A percentile compares a stretch with the other conserved stretches of the same genome.
Evolutionary conservation across 2,888 invertebrate genomes (phyloP).

Genomic region (Leptothorax acervorum): DNA sequence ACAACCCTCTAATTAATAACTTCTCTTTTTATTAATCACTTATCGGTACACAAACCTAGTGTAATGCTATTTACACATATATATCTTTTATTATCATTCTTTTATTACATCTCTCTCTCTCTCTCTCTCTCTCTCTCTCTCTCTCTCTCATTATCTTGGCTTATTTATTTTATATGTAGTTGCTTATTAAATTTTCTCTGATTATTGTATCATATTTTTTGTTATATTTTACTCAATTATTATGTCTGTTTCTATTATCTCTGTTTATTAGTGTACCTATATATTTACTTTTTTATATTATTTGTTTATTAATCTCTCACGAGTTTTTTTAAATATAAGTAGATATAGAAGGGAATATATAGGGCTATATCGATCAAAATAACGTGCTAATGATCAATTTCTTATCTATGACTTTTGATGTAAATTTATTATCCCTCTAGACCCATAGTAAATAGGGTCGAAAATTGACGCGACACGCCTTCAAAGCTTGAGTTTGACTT

Average conservation of each 20-base stretch:
- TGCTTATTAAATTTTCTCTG: background rate
- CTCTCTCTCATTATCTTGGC: background rate
- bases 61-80: background rate
- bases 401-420: background rate
- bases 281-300: background rate
- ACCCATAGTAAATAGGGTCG: slow-evolving; percentile 14
- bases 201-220: background rate
- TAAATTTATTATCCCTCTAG: slow-evolving; percentile 36
- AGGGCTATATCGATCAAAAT: background rate
- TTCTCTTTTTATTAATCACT: slow-evolving; percentile 8
- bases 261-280: background rate
- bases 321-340: background rate
- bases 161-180: background rate
- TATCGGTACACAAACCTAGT: background rate
- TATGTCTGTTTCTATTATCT: background rate
- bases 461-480: slow-evolving; percentile 71
- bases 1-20: slow-evolving; percentile 8
- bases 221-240: background rate
- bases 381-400: background rate
- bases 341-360: background rate
- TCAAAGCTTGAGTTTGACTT: slow-evolving; percentile 71
- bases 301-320: background rate
- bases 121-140: too few species aligned
- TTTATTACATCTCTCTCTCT: background rate
- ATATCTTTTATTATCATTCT: background rate